Evolutionary conservation across 2,888 invertebrate species (phyloP), one percentile per base, ranked within the genome.

Genomic region (Diarsia rubi): DNA sequence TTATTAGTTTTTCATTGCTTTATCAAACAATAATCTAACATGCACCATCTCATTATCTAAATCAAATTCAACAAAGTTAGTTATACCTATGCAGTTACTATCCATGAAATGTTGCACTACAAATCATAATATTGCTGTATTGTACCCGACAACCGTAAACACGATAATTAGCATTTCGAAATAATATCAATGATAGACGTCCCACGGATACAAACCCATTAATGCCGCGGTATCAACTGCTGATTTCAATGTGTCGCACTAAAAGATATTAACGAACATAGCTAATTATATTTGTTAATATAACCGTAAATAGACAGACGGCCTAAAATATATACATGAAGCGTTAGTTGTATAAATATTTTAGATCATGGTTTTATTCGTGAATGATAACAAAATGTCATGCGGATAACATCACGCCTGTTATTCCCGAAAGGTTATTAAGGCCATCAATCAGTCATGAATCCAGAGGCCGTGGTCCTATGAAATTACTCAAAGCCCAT

Each of bases 161-260:
- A 76, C 21, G 9, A 37, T 45, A 47, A 75, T 68, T 76, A 68
- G 9, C 49, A 68, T 68, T 49, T 31, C 21, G 49, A 57, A 66
- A 75, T 66, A 75, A 59, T 75, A 31, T 37, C 59, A 76, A 24
- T 24, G 6, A 31, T 47, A 47, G 42, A 47, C 67, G 9, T 24
- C 14, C 44, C 24, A 44, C 31, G 5, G 5, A 44, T 8, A 44
- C 12, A 44, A 64, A 66, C 57, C 31, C n/a, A 57, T 2, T 27
- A 19, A 19, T 8, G 21, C 14, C 65, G 19, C 5, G 74, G 67
- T 59, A 67, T 44, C 4, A 14, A 54, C 27, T 27, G 37, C 12
- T 65, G 54, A 47, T 66, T 66, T 75, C 57, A 47, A 66, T 59
- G 49, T 57, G 16, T 47, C 27, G 14, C 19, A 31, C 19, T 75